Base-by-base conservation (phyloP, 2,888 invertebrate genomes). In the Calameuta filiformis region DNA sequence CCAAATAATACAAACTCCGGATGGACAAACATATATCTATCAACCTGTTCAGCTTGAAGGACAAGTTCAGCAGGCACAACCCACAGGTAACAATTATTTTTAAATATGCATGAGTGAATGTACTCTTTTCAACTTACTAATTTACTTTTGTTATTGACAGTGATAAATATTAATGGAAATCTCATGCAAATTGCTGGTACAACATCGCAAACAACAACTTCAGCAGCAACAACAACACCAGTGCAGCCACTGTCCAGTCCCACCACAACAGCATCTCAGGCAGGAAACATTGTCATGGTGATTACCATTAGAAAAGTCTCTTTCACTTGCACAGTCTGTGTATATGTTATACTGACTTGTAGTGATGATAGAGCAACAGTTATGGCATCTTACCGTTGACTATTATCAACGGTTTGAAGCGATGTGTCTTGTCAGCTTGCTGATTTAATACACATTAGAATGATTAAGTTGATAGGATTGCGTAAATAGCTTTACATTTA, bases 21-120 rank as follows among this genome's bases (percentile, higher is more conserved):
- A 98, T 91, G 98, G 98, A 1, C 98, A 98, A 92, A 97, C 98
- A 0, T 96, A 97, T 85, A 94, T 98, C 77, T 97, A 97, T 90
- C 98, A 98, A 90, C 97, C 97, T 0, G 93, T 95, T 56, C 92
- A 94, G 73, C 89, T 95, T 31, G 94, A 94, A 81, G 92, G 93
- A 68, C 92, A 92, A 81, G 92, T 93, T 76, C 94, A 93, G 85
- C 94, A 94, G 81, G 90, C 94, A 0, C 95, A 95, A 90, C 94
- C 94, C 2, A 94, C 94, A 75, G 93, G 94, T 94, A 87, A 88
- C 80, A 83, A 79, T 73, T 75, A 34, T 77, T 73, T n/a, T 33
- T 74, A 73, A 23, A 31, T 35, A 23, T 56, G 9, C 23, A 56
- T 56, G 6, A 23, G 23, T 23, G 56, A 56, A 56, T 56, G 9